Conservation (phyloP, 1,140 invertebrate species). For the Cherax destructor region DNA sequence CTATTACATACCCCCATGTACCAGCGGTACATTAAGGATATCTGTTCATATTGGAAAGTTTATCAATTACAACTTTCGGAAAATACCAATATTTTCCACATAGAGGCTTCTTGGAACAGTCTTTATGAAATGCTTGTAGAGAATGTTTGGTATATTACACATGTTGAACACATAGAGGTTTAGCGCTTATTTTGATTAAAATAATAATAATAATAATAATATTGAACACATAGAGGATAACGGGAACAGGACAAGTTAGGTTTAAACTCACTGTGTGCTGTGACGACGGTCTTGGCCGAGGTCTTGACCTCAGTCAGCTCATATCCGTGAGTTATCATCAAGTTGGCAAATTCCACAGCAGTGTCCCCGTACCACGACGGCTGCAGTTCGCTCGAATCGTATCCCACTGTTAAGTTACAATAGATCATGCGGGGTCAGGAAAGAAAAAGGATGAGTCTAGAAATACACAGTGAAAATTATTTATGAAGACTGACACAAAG, state of each 20-base stretch:
- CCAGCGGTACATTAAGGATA: too few relatives aligned
- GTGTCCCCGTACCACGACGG: constrained; percentile 16
- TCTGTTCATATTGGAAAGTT: too few relatives aligned
- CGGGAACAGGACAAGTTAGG: too few relatives aligned
- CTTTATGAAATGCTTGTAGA: background rate
- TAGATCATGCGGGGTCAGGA: background rate
- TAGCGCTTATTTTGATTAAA: too few relatives aligned
- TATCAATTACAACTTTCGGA: too few relatives aligned
- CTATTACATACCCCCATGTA: too few relatives aligned
- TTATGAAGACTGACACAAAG: too few relatives aligned
- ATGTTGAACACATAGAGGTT: background rate
- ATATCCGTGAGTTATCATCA: constrained; percentile 29
- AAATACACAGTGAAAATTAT: too few relatives aligned
- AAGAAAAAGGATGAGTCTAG: too few relatives aligned
- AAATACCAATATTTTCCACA: too few relatives aligned
- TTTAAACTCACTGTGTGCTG: constrained; percentile 7
- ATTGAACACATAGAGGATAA: background rate
- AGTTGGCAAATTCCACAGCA: background rate
- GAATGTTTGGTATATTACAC: background rate
- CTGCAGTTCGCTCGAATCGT: background rate
- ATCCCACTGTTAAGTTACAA: constrained; percentile 6
- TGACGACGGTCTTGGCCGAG: background rate
- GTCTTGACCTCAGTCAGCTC: background rate
- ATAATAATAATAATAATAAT: background rate
- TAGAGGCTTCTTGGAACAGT: too few relatives aligned